Evolutionary conservation across 1,140 invertebrate species (phyloP).

Genomic region (Trissolcus basalis): DNA sequence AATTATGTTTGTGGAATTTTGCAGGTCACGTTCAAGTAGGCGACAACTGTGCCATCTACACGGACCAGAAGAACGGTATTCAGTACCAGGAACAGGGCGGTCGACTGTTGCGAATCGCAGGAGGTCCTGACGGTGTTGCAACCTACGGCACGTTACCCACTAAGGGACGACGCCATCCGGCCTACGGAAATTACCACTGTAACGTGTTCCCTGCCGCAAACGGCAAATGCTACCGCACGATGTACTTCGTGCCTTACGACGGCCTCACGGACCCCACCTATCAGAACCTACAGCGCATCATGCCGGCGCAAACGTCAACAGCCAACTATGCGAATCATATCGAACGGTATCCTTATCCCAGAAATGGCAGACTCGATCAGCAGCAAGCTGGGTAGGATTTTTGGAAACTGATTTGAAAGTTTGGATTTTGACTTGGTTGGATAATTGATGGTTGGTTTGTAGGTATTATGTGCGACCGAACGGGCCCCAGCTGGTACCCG

Average conservation of each 20-base stretch:
- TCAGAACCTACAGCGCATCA: constrained; percentile 72
- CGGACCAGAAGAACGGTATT: constrained; percentile 57
- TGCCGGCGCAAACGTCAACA: constrained; percentile 69
- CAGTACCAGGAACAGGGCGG: constrained; percentile 56
- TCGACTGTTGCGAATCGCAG: constrained; percentile 63
- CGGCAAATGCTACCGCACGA: constrained; percentile 77
- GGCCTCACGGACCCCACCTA: constrained; percentile 73
- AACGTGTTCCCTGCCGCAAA: constrained; percentile 52
- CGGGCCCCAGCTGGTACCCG: constrained; percentile 50
- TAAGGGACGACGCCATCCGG: constrained; percentile 62
- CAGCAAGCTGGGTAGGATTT: constrained; percentile 31
- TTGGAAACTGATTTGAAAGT: too few species aligned
- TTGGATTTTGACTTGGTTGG: not conserved
- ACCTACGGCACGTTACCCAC: constrained; percentile 58
- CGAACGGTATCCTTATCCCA: constrained; percentile 69
- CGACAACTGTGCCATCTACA: constrained; percentile 52
- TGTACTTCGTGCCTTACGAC: constrained; percentile 86
- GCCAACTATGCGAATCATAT: constrained; percentile 70
- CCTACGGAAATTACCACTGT: constrained; percentile 51
- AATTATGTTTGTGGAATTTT: not conserved
- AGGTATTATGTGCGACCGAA: constrained; percentile 63
- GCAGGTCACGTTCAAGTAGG: constrained; percentile 29
- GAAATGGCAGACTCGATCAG: constrained; percentile 36
- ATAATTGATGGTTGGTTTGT: constrained; percentile 5
- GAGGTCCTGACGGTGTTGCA: constrained; percentile 56